Evolutionary conservation across 2,797 vertebrate genomes (phyloP), one percentile per base, ranked within the genome.

Genomic region (Podargus strigoides): DNA sequence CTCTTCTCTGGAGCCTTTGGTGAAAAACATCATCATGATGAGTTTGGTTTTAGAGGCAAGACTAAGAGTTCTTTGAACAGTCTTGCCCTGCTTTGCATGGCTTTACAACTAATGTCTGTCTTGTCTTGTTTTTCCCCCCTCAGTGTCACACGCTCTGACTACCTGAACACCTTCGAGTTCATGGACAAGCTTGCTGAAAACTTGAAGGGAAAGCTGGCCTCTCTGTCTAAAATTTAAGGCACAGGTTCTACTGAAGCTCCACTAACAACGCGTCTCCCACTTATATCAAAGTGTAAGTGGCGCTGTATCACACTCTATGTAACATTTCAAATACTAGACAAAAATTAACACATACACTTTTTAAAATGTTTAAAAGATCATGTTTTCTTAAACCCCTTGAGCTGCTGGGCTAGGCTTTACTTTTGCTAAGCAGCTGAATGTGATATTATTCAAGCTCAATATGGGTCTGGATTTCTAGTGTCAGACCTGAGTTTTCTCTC

Each of bases 101-200:
- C 74, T 56, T 56, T 74, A 62, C 12, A 79, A 76, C 49, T 94
- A 85, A 95, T 30, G 7, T 16, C 37, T 94, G 18, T 63, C 69
- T 93, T 85, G 41, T 62, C 91, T 86, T 79, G 28, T 96, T 59
- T 96, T 59, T 47, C 17, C n/a, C 47, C 49, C 39, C 16, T 7
- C 97, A 99, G 99, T 0, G 98, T 99, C 87, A 98, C 97, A 20
- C 98, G 98, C 26, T 97, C 98, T 5, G 99, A 99, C 97, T 99
- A 99, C 98, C 94, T 99, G 97, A 99, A 98, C 97, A 99, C 99
- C 28, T 99, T 99, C 89, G 98, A 99, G 86, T 99, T 99, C 97
- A 96, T 99, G 97, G 99, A 99, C 97, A 99, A 99, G 98, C 98
- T 99, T 93, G 98, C 98, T 37, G 99, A 99, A 97, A 99, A 99